A percentile compares a stretch with the other conserved stretches of the same genome.
phyloP scores from a whole-genome alignment of 2,888 invertebrate species.

The Tiphia femorata region DNA sequence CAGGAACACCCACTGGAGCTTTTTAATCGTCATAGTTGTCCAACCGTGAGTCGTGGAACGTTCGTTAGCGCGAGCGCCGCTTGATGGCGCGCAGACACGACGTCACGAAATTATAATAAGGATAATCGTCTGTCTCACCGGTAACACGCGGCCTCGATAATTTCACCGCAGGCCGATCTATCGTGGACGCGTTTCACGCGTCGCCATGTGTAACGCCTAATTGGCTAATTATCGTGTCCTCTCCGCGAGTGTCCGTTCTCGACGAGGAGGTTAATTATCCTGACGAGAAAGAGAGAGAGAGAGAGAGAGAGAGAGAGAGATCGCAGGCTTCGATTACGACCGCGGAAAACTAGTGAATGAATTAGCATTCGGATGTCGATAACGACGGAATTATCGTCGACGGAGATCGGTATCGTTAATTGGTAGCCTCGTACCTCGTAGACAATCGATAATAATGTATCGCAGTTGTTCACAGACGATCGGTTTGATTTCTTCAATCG shows the following conservation, averaged over 20 bases:
- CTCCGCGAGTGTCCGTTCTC: constrained; percentile 13
- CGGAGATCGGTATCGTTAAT: constrained; percentile 6
- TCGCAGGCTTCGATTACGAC: constrained; percentile 23
- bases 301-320: constrained; percentile 13
- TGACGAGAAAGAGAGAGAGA: constrained; percentile 12
- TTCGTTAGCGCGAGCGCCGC: no score
- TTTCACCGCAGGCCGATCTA: constrained; percentile 38
- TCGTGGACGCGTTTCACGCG: constrained; percentile 26
- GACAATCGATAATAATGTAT: no score
- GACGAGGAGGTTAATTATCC: constrained; percentile 23
- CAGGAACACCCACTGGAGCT: no score
- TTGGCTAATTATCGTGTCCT: constrained; percentile 30
- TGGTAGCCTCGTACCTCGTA: no score
- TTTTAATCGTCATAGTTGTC: no score
- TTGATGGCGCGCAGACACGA: no score
- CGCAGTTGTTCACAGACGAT: no score
- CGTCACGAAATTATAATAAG: no score
- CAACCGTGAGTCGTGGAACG: no score
- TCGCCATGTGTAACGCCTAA: constrained; percentile 41
- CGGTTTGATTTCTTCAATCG: no score
- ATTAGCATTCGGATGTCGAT: constrained; percentile 21
- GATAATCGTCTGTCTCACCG: no score
- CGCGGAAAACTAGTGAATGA: constrained; percentile 23
- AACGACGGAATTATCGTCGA: constrained; percentile 15
- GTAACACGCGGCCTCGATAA: constrained; percentile 26